Percentiles rank a stretch among this genome's conserved stretches.
Evolutionary conservation across 2,888 invertebrate species (phyloP).

Genomic region (Oegoconia quadripuncta): DNA sequence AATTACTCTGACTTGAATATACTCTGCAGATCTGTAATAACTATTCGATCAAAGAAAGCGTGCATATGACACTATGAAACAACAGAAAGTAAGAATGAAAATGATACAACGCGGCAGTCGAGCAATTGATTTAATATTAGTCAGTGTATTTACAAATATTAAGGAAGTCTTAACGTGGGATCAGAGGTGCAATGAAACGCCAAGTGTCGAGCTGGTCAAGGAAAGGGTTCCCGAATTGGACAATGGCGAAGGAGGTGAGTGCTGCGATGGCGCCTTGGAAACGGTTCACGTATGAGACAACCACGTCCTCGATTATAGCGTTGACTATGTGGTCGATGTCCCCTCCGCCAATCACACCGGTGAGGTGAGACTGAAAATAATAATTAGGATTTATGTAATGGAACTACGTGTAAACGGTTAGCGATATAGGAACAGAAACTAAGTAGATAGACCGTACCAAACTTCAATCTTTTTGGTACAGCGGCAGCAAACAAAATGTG

Average conservation of each 20-base stretch:
- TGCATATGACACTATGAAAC: no score
- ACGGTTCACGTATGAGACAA: constrained; percentile 54
- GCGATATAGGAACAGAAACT: no score
- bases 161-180: not conserved
- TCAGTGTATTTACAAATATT: not conserved
- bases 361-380: constrained; percentile 47
- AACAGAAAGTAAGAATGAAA: no score
- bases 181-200: constrained; percentile 41
- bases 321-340: constrained; percentile 64
- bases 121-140: not conserved
- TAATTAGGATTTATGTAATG: not conserved
- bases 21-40: no score
- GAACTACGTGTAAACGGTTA: no score
- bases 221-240: constrained; percentile 41
- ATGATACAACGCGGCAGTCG: no score
- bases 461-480: no score
- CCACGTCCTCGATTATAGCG: constrained; percentile 55
- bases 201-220: constrained; percentile 57
- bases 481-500: no score
- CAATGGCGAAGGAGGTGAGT: constrained; percentile 18
- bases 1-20: no score
- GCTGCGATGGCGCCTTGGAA: constrained; percentile 53
- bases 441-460: no score
- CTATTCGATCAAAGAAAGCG: no score
- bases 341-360: constrained; percentile 68